Percentiles rank a stretch among this genome's conserved stretches.
Conservation (phyloP, 2,797 vertebrate species). For the Urocyon cinereoargenteus region DNA sequence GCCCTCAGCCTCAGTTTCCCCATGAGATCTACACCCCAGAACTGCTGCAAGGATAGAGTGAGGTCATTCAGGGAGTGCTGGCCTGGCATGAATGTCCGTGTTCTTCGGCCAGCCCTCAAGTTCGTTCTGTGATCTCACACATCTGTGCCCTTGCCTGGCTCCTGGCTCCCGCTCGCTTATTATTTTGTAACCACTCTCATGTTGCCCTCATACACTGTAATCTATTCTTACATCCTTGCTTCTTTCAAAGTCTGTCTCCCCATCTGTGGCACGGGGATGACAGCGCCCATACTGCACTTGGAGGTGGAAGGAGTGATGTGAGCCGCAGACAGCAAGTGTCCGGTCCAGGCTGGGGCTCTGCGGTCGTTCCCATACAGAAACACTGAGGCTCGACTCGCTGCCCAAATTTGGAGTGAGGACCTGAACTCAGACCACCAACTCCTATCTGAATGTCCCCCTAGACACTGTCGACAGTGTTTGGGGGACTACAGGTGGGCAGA, state of each 20-base stretch:
- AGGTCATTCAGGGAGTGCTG: neutral
- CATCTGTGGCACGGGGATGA: neutral
- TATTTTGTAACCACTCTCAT: neutral
- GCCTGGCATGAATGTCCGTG: neutral
- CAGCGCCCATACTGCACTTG: neutral
- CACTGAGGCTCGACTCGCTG: neutral
- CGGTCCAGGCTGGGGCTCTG: fast-evolving
- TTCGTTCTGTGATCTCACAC: neutral
- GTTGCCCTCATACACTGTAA: neutral
- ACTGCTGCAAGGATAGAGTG: neutral
- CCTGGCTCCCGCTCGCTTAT: fast-evolving
- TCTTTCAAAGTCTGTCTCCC: neutral
- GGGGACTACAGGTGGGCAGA: neutral
- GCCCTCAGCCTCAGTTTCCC: neutral
- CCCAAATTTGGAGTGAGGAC: neutral
- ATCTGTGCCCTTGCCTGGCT: neutral
- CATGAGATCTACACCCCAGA: neutral
- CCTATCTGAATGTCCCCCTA: neutral
- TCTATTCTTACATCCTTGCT: neutral
- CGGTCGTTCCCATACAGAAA: fast-evolving
- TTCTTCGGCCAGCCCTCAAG: fast-evolving
- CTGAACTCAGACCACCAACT: neutral
- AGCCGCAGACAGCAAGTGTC: neutral
- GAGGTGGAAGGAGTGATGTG: too few species aligned
- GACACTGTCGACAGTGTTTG: too few species aligned